Percentiles rank a stretch among this genome's conserved stretches.
These are phyloP conservation scores for Heteromurus nitidus DNA, from an alignment of 2,888 invertebrate species.

Conservation along the genomic window DNA sequence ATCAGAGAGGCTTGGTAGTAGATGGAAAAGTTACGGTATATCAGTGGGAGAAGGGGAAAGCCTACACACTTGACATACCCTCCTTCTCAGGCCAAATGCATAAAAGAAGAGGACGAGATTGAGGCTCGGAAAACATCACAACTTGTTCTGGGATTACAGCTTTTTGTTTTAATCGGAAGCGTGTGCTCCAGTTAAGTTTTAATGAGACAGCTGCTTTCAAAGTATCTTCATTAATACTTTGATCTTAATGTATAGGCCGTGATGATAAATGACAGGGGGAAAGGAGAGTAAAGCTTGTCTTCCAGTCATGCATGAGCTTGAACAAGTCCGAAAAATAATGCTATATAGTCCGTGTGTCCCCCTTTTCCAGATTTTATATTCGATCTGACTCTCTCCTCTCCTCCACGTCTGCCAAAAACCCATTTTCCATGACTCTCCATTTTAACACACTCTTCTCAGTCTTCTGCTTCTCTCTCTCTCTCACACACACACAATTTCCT, in stretches of 20 bases:
- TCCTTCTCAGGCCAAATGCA: too few species aligned
- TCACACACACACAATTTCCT: neutral
- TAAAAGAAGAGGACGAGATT: conserved; percentile 46
- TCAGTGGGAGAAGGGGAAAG: too few species aligned
- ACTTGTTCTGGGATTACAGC: conserved; percentile 34
- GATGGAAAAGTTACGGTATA: too few species aligned
- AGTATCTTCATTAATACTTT: conserved; percentile 65
- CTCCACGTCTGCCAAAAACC: conserved; percentile 26
- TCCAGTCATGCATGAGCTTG: conserved; percentile 9
- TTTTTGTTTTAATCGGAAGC: conserved; percentile 42
- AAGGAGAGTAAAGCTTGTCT: conserved; percentile 11
- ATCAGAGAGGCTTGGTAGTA: too few species aligned
- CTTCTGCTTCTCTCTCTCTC: neutral
- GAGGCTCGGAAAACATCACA: conserved; percentile 6
- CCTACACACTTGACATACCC: too few species aligned
- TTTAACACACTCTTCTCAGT: neutral
- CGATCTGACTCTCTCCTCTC: neutral
- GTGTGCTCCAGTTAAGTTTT: conserved; percentile 42
- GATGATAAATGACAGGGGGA: conserved; percentile 58
- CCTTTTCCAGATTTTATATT: neutral
- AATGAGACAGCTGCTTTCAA: conserved; percentile 64
- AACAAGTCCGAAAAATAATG: neutral
- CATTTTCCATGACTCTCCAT: conserved; percentile 1
- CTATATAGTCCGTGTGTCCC: neutral
- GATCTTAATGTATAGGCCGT: conserved; percentile 47